Base-by-base conservation (phyloP, 1,140 invertebrate genomes). In the Druon quercuslanigerum region DNA sequence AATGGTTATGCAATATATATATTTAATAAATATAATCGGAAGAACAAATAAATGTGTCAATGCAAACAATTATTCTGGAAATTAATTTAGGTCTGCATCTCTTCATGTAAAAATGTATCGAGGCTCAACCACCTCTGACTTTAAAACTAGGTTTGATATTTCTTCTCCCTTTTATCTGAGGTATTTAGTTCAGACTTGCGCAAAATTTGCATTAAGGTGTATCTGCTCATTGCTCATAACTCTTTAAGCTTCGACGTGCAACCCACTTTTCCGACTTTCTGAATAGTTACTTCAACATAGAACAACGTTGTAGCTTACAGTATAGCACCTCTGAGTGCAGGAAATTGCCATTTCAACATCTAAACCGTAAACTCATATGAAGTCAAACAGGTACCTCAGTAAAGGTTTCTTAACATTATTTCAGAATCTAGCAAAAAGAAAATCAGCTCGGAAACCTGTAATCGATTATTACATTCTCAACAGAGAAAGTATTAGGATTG, bases 191-290 rank as follows among this genome's bases (percentile, higher is more conserved):
- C 60, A 66, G 60, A 40, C 60, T 66, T 66, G 60, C 60, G 60
- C 60, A 66, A 66, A 66, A 66, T 66, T 66, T 66, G 25, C 25
- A 66, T 66, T 16, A 66, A 25, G 46, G 57, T 66, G 33, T 66
- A 6, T 46, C 40, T 46, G 9, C 40, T 66, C 60, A 66, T 40
- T 66, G 60, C 60, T 66, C 12, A 46, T 66, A 66, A 66, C 11
- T 40, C 60, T 66, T 66, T 75, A 79, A 76, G 82, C 82, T 79
- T 81, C 76, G 79, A 76, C 73, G 82, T 80, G 81, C 76, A 81
- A 83, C 79, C 82, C 82, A 81, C 82, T 79, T 81, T 79, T 78
- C 77, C 79, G 77, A 79, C 82, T 79, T 81, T 79, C 78, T 51
- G 60, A 80, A 79, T 40, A 77, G 79, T 79, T 75, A 70, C 81